Evolutionary conservation across 2,797 vertebrate species (phyloP).

Genomic region (Lophotriccus pileatus): DNA sequence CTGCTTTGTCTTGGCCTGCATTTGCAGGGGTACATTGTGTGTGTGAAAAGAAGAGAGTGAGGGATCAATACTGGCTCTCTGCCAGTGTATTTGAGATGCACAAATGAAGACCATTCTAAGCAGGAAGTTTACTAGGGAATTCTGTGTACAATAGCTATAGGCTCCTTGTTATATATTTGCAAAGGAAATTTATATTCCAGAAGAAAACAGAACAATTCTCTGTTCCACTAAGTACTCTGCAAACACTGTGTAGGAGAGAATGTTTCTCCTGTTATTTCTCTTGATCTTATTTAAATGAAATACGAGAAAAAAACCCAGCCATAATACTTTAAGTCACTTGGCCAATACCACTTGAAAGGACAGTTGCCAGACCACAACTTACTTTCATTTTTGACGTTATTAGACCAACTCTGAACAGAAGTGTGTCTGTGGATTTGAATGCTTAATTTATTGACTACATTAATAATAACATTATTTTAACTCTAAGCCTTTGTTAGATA

Average conservation of each 20-base stretch:
- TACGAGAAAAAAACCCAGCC: background rate
- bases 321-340: background rate
- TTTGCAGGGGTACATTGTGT: background rate
- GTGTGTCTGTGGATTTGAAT: background rate
- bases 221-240: background rate
- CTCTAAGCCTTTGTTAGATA: background rate
- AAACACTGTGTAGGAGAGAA: accelerated
- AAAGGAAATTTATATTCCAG: background rate
- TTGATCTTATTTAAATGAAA: background rate
- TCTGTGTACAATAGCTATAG: background rate
- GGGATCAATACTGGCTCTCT: background rate
- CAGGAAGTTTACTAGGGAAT: background rate
- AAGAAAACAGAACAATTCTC: background rate
- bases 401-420: background rate
- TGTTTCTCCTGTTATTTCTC: background rate
- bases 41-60: background rate
- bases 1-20: background rate
- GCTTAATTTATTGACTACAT: background rate
- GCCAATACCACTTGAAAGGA: background rate
- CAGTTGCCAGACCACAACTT: background rate
- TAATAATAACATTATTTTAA: background rate
- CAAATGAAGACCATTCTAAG: background rate
- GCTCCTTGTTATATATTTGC: background rate
- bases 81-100: background rate
- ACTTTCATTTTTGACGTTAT: background rate